Conservation (phyloP, 1,140 invertebrate species). For the Portunus trituberculatus region DNA sequence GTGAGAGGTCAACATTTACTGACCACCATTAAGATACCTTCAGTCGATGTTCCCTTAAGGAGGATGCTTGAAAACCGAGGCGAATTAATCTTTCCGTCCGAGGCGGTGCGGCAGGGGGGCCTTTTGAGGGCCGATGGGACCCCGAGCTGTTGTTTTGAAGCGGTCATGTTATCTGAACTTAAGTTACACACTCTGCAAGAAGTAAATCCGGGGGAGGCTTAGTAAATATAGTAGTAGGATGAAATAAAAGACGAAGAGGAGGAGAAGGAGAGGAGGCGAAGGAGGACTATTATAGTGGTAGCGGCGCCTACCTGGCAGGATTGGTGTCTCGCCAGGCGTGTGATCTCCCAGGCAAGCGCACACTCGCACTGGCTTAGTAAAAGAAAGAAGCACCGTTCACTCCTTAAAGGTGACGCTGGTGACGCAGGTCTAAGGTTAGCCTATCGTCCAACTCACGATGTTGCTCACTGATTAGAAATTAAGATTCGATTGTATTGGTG, state of each 20-base stretch:
- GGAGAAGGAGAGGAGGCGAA: background rate
- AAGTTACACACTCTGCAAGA: background rate
- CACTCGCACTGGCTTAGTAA: background rate
- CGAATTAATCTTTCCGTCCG: constrained; percentile 61
- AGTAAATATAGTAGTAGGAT: background rate
- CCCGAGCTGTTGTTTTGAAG: background rate
- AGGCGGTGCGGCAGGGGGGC: constrained; percentile 16
- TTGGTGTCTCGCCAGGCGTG: background rate
- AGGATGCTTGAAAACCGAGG: constrained; percentile 59
- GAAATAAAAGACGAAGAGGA: background rate
- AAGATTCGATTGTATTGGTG: constrained; percentile 56
- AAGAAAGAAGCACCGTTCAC: background rate
- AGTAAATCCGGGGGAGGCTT: background rate
- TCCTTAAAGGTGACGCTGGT: background rate
- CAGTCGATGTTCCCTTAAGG: constrained; percentile 50
- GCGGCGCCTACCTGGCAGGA: background rate
- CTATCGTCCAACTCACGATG: constrained; percentile 41
- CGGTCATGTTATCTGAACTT: background rate
- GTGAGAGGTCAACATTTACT: constrained; percentile 32
- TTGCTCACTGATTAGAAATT: constrained; percentile 62
- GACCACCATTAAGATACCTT: constrained; percentile 58
- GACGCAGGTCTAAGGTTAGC: background rate
- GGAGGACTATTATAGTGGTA: background rate
- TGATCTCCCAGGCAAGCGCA: background rate
- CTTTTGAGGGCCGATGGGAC: constrained; percentile 5